These are phyloP conservation scores for Drosophila sturtevanti DNA, from an alignment of 1,140 invertebrate species.

Conservation along the genomic window DNA sequence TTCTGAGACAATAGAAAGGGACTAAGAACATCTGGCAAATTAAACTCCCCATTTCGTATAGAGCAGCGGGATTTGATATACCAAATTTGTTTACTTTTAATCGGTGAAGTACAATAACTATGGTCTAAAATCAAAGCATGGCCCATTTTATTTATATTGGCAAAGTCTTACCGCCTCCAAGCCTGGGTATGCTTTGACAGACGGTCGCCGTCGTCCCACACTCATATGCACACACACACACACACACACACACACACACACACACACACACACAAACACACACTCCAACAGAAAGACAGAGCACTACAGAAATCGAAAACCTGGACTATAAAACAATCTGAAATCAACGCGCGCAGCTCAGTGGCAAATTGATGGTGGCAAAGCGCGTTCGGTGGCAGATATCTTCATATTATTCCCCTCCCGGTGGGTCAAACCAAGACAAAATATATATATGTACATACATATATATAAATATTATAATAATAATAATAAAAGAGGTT, in stretches of 20 bases:
- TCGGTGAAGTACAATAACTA: slow-evolving; percentile 12
- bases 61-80: not conserved
- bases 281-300: slow-evolving; percentile 26
- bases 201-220: not conserved
- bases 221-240: slow-evolving; percentile 17
- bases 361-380: slow-evolving; percentile 48
- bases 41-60: no score
- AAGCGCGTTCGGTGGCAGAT: slow-evolving; percentile 30
- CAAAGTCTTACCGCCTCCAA: slow-evolving; percentile 26
- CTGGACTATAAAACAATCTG: slow-evolving; percentile 63
- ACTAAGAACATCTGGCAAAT: no score
- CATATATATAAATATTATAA: not conserved
- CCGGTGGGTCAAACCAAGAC: not conserved
- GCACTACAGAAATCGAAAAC: slow-evolving; percentile 33
- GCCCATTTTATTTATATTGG: slow-evolving; percentile 13
- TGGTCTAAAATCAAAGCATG: slow-evolving; percentile 29
- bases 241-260: slow-evolving; percentile 26
- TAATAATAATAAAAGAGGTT: not conserved
- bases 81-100: not conserved
- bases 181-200: slow-evolving; percentile 37
- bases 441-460: not conserved
- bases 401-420: slow-evolving; percentile 16
- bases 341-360: slow-evolving; percentile 62
- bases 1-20: no score
- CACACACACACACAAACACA: slow-evolving; percentile 19